Base-by-base conservation (phyloP, 53 echinoderm and acorn worm genomes). In the Luidia sarsii region DNA sequence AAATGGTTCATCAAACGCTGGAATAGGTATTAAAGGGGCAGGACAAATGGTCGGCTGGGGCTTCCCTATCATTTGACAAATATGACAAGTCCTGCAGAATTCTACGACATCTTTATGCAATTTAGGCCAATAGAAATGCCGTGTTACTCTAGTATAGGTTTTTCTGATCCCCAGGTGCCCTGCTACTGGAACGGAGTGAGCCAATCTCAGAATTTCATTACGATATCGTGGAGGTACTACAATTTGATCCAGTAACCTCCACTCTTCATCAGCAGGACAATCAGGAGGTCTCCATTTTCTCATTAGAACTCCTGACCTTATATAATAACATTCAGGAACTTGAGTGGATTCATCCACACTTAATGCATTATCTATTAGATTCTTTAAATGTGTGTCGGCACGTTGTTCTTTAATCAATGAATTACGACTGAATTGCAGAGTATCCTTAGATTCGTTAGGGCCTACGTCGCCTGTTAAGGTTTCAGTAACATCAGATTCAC, bases 51-150 rank as follows among this genome's bases (percentile, higher is more conserved):
- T 50, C 15, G 65, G 85, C 33, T 89, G 50, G 0, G 85, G 67
- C 33, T 89, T 89, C 0, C 84, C 89, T 38, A 84, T 70, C 35
- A 89, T 28, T 48, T 88, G 83, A 67, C 88, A 87, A 1, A 62
- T 64, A 31, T 83, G 83, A 41, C 88, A 83, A 3, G 87, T 74
- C 37, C 52, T 89, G 56, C 79, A 84, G 25, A 36, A 83, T 7
- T 81, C 28, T 7, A 37, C 64, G 5, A 80, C 71, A 48, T 64
- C 80, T 50, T 34, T 39, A 19, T 67, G 38, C 32, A 87, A 27
- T 71, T 30, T 69, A 16, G 82, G 82, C 88, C 82, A 88, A 66
- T 53, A 88, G 31, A 88, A 83, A 28, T 88, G 82, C 20, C 31
- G 14, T 67, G 39, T 59, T 2, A 88, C 51, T 54, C 82, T 65